Evolutionary conservation across 2,888 invertebrate genomes (phyloP), one percentile per base, ranked within the genome.

Genomic region (Perizoma affinitatum): DNA sequence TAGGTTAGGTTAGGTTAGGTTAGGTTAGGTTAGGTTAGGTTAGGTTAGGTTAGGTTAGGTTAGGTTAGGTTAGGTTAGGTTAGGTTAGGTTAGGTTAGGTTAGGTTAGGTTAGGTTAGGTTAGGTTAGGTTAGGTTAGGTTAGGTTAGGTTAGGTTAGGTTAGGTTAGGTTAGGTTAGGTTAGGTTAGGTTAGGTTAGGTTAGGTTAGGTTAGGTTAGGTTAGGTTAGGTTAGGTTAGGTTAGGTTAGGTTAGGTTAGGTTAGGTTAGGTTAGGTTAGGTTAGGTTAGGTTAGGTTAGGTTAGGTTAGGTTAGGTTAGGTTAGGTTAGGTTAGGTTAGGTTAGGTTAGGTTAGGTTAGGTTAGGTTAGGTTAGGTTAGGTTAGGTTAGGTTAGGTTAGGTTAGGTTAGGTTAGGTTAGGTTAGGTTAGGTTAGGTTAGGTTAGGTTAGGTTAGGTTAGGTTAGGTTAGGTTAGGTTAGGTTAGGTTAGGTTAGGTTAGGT

Each of bases 1-100:
- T 48, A 48, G 48, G 48, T 48, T 48, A 48, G 48, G 48, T 48
- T 48, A 48, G 48, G 48, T 48, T 48, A 48, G 48, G 48, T 48
- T 48, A 48, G 48, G 48, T 48, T 48, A 48, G 48, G 48, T 48
- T 48, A 48, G 48, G 48, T 48, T 48, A 48, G 48, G 48, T 48
- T 48, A 48, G 48, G 48, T 48, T 48, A 48, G 48, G 48, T 48
- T 48, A 48, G 48, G 48, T 48, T 48, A 48, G 48, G 48, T 48
- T 48, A 38, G 48, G 48, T 48, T 48, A 48, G 48, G 48, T 47
- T 48, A 48, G 48, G 48, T 48, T 48, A 48, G 48, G 48, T 48
- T 48, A 48, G 48, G 48, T 48, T 48, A 48, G 45, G 45, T 45
- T 45, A 45, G 45, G 45, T 45, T 45, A 45, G 45, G 45, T 45